Evolutionary conservation across 2,888 invertebrate species (phyloP), one percentile per base, ranked within the genome.

Genomic region (Periphyllus acericola): DNA sequence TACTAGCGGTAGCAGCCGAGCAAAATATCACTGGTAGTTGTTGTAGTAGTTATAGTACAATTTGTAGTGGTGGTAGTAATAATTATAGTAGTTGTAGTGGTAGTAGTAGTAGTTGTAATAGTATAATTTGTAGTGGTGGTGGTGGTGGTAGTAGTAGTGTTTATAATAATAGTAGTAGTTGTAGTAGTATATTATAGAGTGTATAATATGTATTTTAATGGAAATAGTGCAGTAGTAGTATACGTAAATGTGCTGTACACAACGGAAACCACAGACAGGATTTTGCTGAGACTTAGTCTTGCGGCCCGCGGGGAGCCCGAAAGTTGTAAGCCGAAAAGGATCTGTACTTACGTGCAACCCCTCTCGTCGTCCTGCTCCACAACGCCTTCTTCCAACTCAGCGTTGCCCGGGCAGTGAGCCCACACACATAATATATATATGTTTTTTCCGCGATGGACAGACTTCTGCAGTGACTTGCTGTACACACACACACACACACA

Each of bases 311-410:
- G 46, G 68, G 40, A 52, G 78, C 76, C 76, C 68, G 46, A 85
- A 85, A 85, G 68, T 85, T 85, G 40, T 84, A 84, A 84, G 84
- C 84, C 76, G 76, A 66, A 46, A 66, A 25, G 36, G 74, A 74
- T 36, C 34, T 74, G 74, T 21, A 74, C 71, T 71, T 68, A 68
- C 25, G 71, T 14, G 71, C 1, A 17, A 32, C 29, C 71, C 29
- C 14, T 11, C 25, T 21, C 60, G 21, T 25, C 25, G 60, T 60
- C 25, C 5, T 60, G 4, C 60, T 60, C 46, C 11, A 46, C 60
- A 4, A 21, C 5, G 19, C 60, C 60, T 3, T 60, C 19, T 4
- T 21, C 8, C 21, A 3, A 60, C 21, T 25, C 4, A 60, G 8
- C 25, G 60, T 25, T 60, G 21, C 60, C 4, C 60, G 25, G 25